Evolutionary conservation across 1,140 invertebrate genomes (phyloP).

Genomic region (Nephila pilipes): DNA sequence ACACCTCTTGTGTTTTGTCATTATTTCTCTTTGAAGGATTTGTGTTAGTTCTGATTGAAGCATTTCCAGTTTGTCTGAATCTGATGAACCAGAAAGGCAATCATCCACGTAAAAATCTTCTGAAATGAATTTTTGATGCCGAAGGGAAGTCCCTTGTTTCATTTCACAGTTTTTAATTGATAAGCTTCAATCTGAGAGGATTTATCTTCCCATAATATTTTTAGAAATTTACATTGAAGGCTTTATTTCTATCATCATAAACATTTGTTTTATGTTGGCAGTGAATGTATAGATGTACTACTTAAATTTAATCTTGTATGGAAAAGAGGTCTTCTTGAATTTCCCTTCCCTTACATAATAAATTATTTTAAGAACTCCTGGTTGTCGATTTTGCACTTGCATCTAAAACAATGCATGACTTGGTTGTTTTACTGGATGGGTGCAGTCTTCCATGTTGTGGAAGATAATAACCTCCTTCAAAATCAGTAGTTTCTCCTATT

Average conservation of each 20-base stretch:
- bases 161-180: constrained; percentile 79
- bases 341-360: neutral
- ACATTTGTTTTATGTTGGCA: constrained; percentile 78
- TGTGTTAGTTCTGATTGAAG: neutral
- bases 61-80: neutral
- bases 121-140: neutral
- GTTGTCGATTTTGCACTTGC: neutral
- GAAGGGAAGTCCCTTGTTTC: constrained; percentile 44
- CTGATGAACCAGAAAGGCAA: neutral
- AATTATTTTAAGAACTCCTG: neutral
- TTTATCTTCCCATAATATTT: constrained; percentile 78
- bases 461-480: neutral
- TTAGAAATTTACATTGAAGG: constrained; percentile 79
- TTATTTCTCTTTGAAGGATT: neutral
- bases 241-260: constrained; percentile 79
- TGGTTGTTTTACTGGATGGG: neutral
- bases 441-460: constrained; percentile 6
- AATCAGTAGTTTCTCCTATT: neutral
- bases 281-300: constrained; percentile 75
- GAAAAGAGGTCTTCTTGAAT: constrained; percentile 34
- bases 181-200: constrained; percentile 77
- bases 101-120: constrained; percentile 32
- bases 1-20: too few species aligned
- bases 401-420: constrained; percentile 17
- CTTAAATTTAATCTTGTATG: constrained; percentile 58